Base-by-base conservation (phyloP, 1,140 invertebrate species). In the Varroa destructor region DNA sequence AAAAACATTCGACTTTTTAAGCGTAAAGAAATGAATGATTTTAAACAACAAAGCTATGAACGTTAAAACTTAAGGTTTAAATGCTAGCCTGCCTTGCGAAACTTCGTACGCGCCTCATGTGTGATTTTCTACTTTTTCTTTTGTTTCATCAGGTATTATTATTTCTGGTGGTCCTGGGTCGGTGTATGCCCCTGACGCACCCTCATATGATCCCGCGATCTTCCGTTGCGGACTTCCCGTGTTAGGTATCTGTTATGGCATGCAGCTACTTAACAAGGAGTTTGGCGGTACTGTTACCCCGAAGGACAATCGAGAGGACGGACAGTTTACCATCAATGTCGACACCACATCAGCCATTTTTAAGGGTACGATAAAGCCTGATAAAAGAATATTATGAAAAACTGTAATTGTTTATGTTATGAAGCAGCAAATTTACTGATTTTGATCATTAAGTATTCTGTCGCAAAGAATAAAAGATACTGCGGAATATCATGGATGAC, bases 161-260 rank as follows among this genome's bases (percentile, higher is more conserved):
- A 96, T 99, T 77, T 95, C 92, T 74, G 96, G 96, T 58, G 95
- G 96, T 14, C 96, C 96, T 12, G 93, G 87, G 80, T 98, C 94
- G 0, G 94, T 99, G 2, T 94, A 95, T 81, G 91, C 89, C n/a
- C 86, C 88, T 76, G 90, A 97, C 85, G 93, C 92, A 14, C 77
- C 64, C 92, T 92, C 36, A 79, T 97, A 96, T 79, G 95, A 99
- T 82, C 85, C 90, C 0, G 89, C 93, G 78, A 92, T 99, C 74
- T 98, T 99, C 81, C 86, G 88, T 80, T 88, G 93, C 82, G 92
- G 91, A 75, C 83, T 99, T 77, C 96, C 96, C 58, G 88, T 99
- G 71, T 83, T 99, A 78, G 90, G 90, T 75, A 99, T 99, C 77
- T 99, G 96, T 81, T 99, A 99, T 83, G 96, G 96, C 56, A 93